Percentiles rank a stretch among this genome's conserved stretches.
Evolutionary conservation across 2,797 vertebrate species (phyloP).

Genomic region (Esox masquinongy): DNA sequence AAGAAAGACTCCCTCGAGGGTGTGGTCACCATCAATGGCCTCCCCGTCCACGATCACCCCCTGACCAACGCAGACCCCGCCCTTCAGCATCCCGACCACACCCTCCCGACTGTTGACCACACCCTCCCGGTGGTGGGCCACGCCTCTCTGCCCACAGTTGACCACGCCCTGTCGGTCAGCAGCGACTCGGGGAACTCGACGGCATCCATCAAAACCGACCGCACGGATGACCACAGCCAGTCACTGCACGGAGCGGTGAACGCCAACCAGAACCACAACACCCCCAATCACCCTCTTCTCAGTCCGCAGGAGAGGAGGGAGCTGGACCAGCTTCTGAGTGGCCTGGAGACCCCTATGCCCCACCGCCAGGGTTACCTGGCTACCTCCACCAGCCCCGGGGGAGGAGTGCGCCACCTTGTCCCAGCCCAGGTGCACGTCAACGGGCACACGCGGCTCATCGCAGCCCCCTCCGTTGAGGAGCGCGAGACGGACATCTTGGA

Average conservation of each 20-base stretch:
- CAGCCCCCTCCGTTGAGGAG: constrained; percentile 68
- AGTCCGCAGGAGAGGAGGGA: constrained; percentile 86
- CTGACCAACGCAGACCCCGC: constrained; percentile 57
- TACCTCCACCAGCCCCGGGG: constrained; percentile 71
- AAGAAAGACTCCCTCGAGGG: constrained; percentile 94
- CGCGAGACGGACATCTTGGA: constrained; percentile 94
- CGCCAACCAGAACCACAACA: constrained; percentile 52
- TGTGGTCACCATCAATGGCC: constrained; percentile 78
- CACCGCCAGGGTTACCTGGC: constrained; percentile 72
- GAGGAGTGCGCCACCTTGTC: constrained; percentile 83
- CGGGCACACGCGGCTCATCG: constrained; percentile 66
- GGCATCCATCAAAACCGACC: constrained; percentile 93
- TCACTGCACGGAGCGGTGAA: constrained; percentile 51
- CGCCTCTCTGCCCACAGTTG: constrained; percentile 71
- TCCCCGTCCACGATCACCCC: constrained; percentile 78
- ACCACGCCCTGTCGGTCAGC: constrained; percentile 91
- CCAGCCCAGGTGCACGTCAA: constrained; percentile 95
- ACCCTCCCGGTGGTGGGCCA: constrained; percentile 67
- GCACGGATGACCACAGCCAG: constrained; percentile 85
- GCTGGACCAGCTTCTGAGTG: constrained; percentile 89
- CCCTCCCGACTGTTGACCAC: constrained; percentile 63
- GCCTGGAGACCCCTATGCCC: constrained; percentile 76
- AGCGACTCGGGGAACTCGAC: constrained; percentile 97
- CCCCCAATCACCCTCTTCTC: constrained; percentile 58
- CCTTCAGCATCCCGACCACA: constrained; percentile 55